Conservation (phyloP, 2,797 vertebrate genomes). For the Corythornis leucogaster region DNA sequence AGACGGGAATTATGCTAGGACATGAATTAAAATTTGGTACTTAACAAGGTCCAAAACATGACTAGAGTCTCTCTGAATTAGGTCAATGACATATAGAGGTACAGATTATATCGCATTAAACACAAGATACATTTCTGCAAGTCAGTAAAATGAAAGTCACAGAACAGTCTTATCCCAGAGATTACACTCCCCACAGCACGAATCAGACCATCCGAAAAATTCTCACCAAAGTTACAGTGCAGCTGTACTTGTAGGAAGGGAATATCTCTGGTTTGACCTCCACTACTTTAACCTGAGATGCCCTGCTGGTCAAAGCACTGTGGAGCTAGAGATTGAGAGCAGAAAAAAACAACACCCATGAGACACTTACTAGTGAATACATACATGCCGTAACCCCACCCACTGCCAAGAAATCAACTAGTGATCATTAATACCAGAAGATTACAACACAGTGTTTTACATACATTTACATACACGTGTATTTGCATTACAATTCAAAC, state of each 20-base stretch:
- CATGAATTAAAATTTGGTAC: not conserved
- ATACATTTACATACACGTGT: not conserved
- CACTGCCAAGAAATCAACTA: not conserved
- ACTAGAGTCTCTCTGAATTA: not conserved
- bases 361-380: not conserved
- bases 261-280: constrained; percentile 80
- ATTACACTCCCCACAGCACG: not conserved
- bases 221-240: constrained; percentile 81
- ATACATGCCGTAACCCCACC: not conserved
- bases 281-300: constrained; percentile 79
- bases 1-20: not conserved
- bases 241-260: constrained; percentile 83
- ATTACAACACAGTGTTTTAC: not conserved
- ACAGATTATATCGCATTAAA: not conserved
- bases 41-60: not conserved
- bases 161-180: not conserved
- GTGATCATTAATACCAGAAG: not conserved
- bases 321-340: constrained; percentile 62
- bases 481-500: not conserved
- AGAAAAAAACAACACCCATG: not conserved
- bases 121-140: not conserved
- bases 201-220: not conserved
- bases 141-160: not conserved
- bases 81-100: not conserved
- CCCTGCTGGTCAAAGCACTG: constrained; percentile 49